Evolutionary conservation across 2,888 invertebrate genomes (phyloP).

Genomic region (Steinernema carpocapsae): DNA sequence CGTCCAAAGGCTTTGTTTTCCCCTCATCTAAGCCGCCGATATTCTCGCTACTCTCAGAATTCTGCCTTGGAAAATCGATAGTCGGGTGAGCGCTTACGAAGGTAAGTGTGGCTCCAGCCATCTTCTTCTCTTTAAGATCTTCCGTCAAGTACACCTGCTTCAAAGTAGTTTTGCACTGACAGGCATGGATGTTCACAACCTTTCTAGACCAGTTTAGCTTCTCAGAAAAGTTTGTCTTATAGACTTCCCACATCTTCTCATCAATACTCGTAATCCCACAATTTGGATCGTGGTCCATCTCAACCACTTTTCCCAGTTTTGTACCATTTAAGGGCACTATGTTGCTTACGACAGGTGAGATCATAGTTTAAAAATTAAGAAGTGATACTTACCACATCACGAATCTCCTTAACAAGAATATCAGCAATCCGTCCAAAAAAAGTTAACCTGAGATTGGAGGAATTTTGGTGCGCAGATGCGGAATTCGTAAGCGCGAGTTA

Average conservation of each 20-base stretch:
- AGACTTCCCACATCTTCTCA: no score
- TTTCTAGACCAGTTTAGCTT: no score
- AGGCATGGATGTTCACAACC: slow-evolving; percentile 34
- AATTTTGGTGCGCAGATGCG: slow-evolving; percentile 49
- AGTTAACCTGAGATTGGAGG: slow-evolving; percentile 47
- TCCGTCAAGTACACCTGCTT: slow-evolving; percentile 39
- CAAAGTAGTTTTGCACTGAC: slow-evolving; percentile 42
- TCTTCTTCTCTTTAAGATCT: slow-evolving; percentile 39
- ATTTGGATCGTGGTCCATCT: slow-evolving; percentile 16
- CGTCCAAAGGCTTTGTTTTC: slow-evolving; percentile 36
- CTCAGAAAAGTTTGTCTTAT: no score
- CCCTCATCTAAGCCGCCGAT: slow-evolving; percentile 36
- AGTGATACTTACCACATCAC: slow-evolving; percentile 44
- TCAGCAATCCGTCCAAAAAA: slow-evolving; percentile 44
- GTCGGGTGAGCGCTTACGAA: slow-evolving; percentile 49
- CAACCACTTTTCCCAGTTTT: slow-evolving; percentile 35
- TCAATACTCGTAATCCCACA: no score
- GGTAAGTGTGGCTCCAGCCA: slow-evolving; percentile 45
- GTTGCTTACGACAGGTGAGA: slow-evolving; percentile 42
- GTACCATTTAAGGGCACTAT: slow-evolving; percentile 12
- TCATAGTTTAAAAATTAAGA: slow-evolving; percentile 41
- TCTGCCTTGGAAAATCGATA: slow-evolving; percentile 51
- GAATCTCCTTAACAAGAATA: slow-evolving; percentile 46
- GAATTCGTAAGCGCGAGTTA: slow-evolving; percentile 35
- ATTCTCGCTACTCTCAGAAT: slow-evolving; percentile 41